Evolutionary conservation across 1,140 invertebrate species (phyloP), one percentile per base, ranked within the genome.

Genomic region (Drosophila navojoa): DNA sequence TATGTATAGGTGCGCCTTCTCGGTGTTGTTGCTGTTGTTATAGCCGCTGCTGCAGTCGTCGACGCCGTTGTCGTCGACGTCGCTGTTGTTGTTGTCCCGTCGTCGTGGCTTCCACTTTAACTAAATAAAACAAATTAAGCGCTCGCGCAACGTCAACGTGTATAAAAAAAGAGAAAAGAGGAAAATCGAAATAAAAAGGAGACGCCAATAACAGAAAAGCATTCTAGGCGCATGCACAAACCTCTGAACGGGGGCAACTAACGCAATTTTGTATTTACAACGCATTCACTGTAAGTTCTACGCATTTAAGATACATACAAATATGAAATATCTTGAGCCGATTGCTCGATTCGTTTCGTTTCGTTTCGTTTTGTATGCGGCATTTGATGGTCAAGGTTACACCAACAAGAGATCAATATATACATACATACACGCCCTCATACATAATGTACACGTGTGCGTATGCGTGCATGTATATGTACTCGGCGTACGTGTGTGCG

Each of bases 331-430:
- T 60, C 62, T 66, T 60, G 4, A 38, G 13, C 15, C 29, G 32
- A 76, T 76, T 71, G 47, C 64, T 69, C 27, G 19, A 22, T 22
- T 22, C 27, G 32, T 32, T 32, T 32, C 32, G 32, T 32, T 32
- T 32, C 49, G 61, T 62, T 72, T 45, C 19, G 47, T 25, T 25
- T 49, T 27, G 54, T 42, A n/a, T 62, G 32, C 54, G 55, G 35
- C 60, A n/a, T 75, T 80, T 78, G 81, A 69, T 77, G 81, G 81
- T 85, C 81, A 85, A 85, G 81, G 81, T 85, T 85, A 86, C 75
- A 80, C 11, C 69, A 68, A 76, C 53, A 50, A 63, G 61, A 77
- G 68, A 74, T 69, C 78, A 72, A 57, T 62, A 72, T 72, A 55
- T 38, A 72, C 76, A 52, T 22, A 54, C 42, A 52, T 29, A 44